Percentiles rank a stretch among this genome's conserved stretches.
Evolutionary conservation across 2,888 invertebrate species (phyloP).

Genomic region (Lissonota sp.): DNA sequence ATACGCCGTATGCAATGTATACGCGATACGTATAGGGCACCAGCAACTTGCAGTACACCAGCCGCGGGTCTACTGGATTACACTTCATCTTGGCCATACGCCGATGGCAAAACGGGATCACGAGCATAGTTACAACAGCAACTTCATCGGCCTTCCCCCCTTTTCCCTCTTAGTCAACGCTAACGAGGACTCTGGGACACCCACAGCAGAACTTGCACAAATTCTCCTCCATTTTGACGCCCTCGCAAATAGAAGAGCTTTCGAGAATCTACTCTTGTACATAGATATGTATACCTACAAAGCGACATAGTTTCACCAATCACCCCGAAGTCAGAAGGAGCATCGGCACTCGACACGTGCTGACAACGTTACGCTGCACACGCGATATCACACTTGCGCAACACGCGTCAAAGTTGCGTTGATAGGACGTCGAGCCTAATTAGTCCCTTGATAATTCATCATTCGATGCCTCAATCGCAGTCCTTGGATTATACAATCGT

Average conservation of each 20-base stretch:
- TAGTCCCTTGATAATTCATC: not conserved
- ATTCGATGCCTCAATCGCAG: not conserved
- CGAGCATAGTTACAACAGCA: constrained; percentile 35
- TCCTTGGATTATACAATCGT: too few relatives aligned
- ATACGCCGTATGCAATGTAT: too few relatives aligned
- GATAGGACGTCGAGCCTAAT: not conserved
- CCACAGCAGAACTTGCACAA: constrained; percentile 2
- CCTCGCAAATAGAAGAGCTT: not conserved
- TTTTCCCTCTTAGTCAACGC: constrained; percentile 14
- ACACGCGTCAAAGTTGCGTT: not conserved
- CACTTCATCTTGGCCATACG: constrained; percentile 27
- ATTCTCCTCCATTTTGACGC: constrained; percentile 9
- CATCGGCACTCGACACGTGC: constrained; percentile 19
- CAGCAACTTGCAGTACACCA: too few relatives aligned
- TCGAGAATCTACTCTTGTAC: constrained; percentile 12
- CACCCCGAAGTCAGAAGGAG: constrained; percentile 1
- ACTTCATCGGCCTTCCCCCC: constrained; percentile 6
- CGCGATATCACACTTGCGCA: not conserved
- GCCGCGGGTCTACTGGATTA: not conserved
- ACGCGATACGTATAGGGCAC: too few relatives aligned
- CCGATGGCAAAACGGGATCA: constrained; percentile 45
- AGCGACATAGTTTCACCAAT: constrained; percentile 25
- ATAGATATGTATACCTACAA: too few relatives aligned
- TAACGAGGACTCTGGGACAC: constrained; percentile 40
- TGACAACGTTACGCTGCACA: constrained; percentile 3